Conservation (phyloP, 2,797 vertebrate genomes). For the Esox lucius region DNA sequence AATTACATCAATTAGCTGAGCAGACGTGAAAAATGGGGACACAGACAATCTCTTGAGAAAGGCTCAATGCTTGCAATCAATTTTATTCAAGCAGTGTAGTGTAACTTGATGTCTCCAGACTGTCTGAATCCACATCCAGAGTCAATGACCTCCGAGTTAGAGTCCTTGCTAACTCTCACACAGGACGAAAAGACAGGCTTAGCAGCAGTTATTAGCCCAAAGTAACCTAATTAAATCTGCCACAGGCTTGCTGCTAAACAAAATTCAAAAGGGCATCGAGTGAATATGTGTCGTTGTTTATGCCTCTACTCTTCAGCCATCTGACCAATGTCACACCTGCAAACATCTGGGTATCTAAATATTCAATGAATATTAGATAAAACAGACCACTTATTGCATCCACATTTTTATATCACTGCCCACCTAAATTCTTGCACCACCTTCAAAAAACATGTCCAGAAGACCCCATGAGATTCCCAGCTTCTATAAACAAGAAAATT, state of each 20-base stretch:
- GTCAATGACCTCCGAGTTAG: conserved; percentile 4
- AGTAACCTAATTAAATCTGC: conserved; percentile 50
- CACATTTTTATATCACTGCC: background rate
- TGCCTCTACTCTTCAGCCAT: background rate
- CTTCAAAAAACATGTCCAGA: background rate
- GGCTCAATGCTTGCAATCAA: conserved; percentile 38
- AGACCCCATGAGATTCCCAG: background rate
- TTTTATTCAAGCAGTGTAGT: conserved; percentile 31
- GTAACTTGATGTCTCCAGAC: background rate
- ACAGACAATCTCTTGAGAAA: conserved; percentile 25
- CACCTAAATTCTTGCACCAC: conserved; percentile 10
- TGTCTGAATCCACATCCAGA: background rate
- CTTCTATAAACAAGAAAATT: background rate
- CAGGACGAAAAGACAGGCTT: conserved; percentile 6
- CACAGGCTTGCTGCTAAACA: conserved; percentile 30
- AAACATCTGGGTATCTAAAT: background rate
- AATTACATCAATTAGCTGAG: conserved; percentile 54
- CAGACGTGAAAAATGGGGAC: conserved; percentile 46
- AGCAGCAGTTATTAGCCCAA: conserved; percentile 37
- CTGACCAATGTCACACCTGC: background rate
- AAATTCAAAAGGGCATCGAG: conserved; percentile 27
- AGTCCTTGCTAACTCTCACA: conserved; percentile 22
- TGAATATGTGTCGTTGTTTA: background rate
- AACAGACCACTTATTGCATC: conserved; percentile 2
- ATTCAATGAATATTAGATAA: conserved; percentile 2